Conservation (phyloP, 2,113 vertebrate species). For the Spizaetus ornatus region DNA sequence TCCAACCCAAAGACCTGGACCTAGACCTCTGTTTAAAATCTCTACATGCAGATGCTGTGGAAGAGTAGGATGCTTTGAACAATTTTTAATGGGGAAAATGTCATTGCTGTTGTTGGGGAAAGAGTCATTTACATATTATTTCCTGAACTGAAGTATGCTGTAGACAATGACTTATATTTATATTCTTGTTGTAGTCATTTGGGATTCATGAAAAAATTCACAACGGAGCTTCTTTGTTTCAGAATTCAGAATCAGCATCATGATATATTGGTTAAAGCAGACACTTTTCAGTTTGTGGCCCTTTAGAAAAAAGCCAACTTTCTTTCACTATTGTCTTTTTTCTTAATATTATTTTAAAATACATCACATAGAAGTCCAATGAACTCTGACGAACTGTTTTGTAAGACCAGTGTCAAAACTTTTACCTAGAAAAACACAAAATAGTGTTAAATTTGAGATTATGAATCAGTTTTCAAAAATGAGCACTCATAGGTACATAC, state of each 20-base stretch:
- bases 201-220: not conserved
- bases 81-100: not conserved
- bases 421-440: not conserved
- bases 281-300: not conserved
- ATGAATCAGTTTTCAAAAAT: not conserved
- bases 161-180: not conserved
- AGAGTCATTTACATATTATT: not conserved
- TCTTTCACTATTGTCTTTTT: not conserved
- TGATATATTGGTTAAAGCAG: not conserved
- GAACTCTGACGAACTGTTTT: not conserved
- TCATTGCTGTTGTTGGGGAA: not conserved
- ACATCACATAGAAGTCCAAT: not conserved
- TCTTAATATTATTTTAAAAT: not conserved
- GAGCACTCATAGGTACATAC: not conserved
- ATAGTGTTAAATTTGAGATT: not conserved
- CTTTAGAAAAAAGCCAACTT: not conserved
- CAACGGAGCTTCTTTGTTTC: not conserved
- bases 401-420: not conserved
- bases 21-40: not conserved
- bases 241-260: not conserved
- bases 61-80: not conserved
- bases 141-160: not conserved
- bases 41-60: not conserved
- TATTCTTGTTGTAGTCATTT: not conserved
- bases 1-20: not conserved